These are phyloP conservation scores for Danio choprae DNA, from an alignment of 2,797 vertebrate species.

Conservation along the genomic window DNA sequence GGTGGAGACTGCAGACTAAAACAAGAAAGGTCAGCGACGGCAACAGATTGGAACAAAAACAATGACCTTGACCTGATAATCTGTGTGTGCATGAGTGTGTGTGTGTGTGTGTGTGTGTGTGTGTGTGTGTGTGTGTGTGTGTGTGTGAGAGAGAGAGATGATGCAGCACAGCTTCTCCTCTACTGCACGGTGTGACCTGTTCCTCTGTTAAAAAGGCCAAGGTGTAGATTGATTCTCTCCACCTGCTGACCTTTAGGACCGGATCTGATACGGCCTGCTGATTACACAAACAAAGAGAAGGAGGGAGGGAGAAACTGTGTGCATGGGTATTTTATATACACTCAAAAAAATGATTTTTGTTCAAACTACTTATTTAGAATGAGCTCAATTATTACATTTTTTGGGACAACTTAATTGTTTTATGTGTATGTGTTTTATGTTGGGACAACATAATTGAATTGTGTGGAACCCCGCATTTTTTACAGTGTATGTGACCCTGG, in stretches of 20 bases:
- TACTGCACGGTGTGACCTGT: slow-evolving; percentile 66
- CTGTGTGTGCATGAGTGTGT: background rate
- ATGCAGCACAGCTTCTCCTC: slow-evolving; percentile 43
- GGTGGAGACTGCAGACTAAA: slow-evolving; percentile 29
- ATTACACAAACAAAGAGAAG: slow-evolving; percentile 35
- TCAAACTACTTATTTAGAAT: no score
- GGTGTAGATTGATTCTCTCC: slow-evolving; percentile 67
- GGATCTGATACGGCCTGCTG: slow-evolving; percentile 45
- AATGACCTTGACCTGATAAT: slow-evolving; percentile 28
- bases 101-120: background rate
- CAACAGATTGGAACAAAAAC: slow-evolving; percentile 37
- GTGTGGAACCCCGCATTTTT: no score
- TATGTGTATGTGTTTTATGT: no score
- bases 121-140: background rate
- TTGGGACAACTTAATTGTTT: no score
- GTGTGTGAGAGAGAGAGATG: background rate
- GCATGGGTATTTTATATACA: background rate
- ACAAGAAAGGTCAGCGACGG: slow-evolving; percentile 23
- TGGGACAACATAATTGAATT: no score
- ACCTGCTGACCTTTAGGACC: slow-evolving; percentile 68
- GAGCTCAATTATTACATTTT: no score
- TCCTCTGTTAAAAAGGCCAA: slow-evolving; percentile 63
- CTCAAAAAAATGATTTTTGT: no score
- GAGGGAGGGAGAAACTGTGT: background rate
- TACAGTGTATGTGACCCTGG: no score